Evolutionary conservation across 2,888 invertebrate genomes (phyloP).

Genomic region (Lasioglossum figueresi): DNA sequence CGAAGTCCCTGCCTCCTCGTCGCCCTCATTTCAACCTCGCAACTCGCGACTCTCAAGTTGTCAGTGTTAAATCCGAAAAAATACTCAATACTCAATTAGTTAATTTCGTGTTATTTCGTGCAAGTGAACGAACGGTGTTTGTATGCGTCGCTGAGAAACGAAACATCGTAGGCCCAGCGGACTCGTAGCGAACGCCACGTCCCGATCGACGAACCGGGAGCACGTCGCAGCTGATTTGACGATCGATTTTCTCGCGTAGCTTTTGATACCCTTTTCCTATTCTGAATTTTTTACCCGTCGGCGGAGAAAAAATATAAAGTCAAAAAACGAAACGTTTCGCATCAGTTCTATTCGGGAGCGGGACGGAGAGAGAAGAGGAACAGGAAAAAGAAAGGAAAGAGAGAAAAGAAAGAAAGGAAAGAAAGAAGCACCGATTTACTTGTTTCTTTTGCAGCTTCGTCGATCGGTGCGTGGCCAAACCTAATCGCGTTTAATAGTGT

Average conservation of each 20-base stretch:
- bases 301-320: constrained; percentile 21
- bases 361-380: not conserved
- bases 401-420: not conserved
- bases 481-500: constrained; percentile 54
- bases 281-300: constrained; percentile 19
- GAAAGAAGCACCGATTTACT: constrained; percentile 5
- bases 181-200: constrained; percentile 61
- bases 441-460: constrained; percentile 50
- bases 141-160: constrained; percentile 62
- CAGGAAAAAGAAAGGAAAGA: not conserved
- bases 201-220: constrained; percentile 62
- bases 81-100: constrained; percentile 76
- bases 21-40: constrained; percentile 39
- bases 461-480: constrained; percentile 55
- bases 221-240: constrained; percentile 18
- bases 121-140: constrained; percentile 64
- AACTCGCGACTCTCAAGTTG: constrained; percentile 55
- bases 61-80: constrained; percentile 52
- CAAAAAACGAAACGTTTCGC: constrained; percentile 10
- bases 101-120: constrained; percentile 58
- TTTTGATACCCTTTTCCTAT: constrained; percentile 15
- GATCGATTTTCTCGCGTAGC: constrained; percentile 23
- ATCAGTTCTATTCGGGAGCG: constrained; percentile 17
- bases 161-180: constrained; percentile 57
- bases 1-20: constrained; percentile 3